Percentiles rank a stretch among this genome's conserved stretches.
Evolutionary conservation across 2,888 invertebrate species (phyloP).

Genomic region (Dynastes tityus): DNA sequence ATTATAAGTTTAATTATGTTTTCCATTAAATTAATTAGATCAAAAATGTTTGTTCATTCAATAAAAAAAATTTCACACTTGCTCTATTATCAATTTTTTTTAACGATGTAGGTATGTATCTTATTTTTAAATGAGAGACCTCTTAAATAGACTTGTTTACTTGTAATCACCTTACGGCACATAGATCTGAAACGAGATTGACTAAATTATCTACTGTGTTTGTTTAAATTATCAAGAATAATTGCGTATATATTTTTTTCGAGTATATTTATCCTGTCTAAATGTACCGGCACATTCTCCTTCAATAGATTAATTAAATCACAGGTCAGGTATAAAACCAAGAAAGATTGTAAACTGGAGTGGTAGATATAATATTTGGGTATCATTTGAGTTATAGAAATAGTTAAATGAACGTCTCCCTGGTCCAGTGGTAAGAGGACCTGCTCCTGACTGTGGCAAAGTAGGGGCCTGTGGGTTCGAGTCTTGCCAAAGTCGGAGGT

Average conservation of each 20-base stretch:
- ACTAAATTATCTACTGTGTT: background rate
- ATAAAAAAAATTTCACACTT: background rate
- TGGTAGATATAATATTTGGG: too few relatives aligned
- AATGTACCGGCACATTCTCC: background rate
- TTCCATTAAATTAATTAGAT: background rate
- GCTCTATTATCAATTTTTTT: background rate
- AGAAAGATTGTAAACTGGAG: too few relatives aligned
- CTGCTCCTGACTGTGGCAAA: too few relatives aligned
- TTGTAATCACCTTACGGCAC: background rate
- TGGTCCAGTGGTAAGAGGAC: too few relatives aligned
- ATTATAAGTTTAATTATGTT: background rate
- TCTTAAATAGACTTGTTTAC: slow-evolving; percentile 5
- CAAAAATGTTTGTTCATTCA: background rate
- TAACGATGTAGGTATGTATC: background rate
- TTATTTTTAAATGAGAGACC: background rate
- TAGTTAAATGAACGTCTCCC: too few relatives aligned
- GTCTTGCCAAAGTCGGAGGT: too few relatives aligned
- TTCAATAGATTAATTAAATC: too few relatives aligned
- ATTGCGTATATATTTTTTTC: slow-evolving; percentile 9
- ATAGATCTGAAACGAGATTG: slow-evolving; percentile 12
- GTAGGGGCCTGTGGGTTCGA: too few relatives aligned
- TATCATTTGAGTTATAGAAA: too few relatives aligned
- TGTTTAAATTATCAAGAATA: slow-evolving; percentile 9
- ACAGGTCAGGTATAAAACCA: too few relatives aligned
- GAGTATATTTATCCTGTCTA: background rate